phyloP scores from a whole-genome alignment of 1,140 invertebrate genomes.

The Lanistes nyassanus region DNA sequence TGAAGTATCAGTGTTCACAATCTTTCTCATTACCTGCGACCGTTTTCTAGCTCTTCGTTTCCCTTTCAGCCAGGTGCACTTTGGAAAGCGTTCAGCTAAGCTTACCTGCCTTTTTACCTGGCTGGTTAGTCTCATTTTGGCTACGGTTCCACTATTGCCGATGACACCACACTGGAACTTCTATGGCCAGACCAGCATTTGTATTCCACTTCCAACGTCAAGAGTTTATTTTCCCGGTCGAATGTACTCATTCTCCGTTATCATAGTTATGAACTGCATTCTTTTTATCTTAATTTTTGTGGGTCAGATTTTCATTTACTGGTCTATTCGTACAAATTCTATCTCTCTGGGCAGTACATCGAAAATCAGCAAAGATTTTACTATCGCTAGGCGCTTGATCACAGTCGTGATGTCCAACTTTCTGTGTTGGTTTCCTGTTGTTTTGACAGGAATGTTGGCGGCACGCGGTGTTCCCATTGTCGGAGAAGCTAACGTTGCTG shows the following conservation, averaged over 20 bases:
- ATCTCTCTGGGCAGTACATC: too few species aligned
- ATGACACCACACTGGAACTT: neutral
- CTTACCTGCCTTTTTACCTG: neutral
- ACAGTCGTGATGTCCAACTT: neutral
- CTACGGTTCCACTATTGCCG: neutral
- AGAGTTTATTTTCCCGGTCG: neutral
- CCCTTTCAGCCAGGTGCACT: conserved; percentile 6
- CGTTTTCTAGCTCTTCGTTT: conserved; percentile 7
- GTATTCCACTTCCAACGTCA: neutral
- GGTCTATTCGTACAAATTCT: neutral
- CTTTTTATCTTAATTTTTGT: neutral
- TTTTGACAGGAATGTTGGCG: neutral
- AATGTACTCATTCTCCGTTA: neutral
- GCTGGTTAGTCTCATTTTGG: neutral
- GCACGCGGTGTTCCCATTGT: neutral
- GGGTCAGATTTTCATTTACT: too few species aligned
- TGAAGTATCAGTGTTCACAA: conserved; percentile 7
- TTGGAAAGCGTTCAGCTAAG: neutral
- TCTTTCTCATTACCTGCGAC: conserved; percentile 1
- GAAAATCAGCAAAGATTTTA: neutral
- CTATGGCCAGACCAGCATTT: too few species aligned
- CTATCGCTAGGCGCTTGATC: conserved; percentile 1
- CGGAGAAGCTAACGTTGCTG: neutral
- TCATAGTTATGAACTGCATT: conserved; percentile 1
- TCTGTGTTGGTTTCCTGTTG: conserved; percentile 13